These are phyloP conservation scores for Amphibalanus amphitrite DNA, from an alignment of 1,140 invertebrate species.

Conservation along the genomic window DNA sequence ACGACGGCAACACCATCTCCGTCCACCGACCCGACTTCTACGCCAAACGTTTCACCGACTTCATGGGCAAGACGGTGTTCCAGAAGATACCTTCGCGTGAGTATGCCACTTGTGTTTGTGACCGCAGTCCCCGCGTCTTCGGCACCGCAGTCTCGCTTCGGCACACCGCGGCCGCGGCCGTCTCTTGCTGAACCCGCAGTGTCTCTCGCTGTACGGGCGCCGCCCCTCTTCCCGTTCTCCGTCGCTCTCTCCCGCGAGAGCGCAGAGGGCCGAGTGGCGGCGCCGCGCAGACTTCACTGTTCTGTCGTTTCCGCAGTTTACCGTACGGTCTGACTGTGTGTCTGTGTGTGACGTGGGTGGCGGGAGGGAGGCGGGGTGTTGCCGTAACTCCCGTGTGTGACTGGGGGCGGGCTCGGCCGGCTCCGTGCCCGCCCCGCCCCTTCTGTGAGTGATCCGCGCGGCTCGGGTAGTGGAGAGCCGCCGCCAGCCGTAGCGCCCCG, in stretches of 20 bases:
- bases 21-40: slow-evolving; percentile 95
- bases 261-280: too few species aligned
- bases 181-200: neutral
- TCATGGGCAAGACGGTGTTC: slow-evolving; percentile 91
- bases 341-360: too few species aligned
- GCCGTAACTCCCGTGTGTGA: neutral
- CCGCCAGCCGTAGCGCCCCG: neutral
- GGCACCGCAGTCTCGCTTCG: neutral
- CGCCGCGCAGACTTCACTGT: neutral
- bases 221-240: too few species aligned
- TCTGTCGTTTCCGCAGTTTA: neutral
- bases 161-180: neutral
- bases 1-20: slow-evolving; percentile 95
- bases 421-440: neutral
- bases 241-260: too few species aligned
- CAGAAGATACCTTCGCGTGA: slow-evolving; percentile 96
- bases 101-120: slow-evolving; percentile 23
- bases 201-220: too few species aligned
- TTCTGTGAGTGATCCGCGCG: neutral
- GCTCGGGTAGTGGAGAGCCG: neutral
- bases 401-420: neutral
- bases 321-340: too few species aligned
- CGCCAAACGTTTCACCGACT: slow-evolving; percentile 88
- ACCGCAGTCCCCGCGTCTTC: too few species aligned
- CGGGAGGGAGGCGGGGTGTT: too few species aligned